A percentile compares a stretch with the other conserved stretches of the same genome.
phyloP scores from a whole-genome alignment of 2,888 invertebrate species.

The Eledona agricola region DNA sequence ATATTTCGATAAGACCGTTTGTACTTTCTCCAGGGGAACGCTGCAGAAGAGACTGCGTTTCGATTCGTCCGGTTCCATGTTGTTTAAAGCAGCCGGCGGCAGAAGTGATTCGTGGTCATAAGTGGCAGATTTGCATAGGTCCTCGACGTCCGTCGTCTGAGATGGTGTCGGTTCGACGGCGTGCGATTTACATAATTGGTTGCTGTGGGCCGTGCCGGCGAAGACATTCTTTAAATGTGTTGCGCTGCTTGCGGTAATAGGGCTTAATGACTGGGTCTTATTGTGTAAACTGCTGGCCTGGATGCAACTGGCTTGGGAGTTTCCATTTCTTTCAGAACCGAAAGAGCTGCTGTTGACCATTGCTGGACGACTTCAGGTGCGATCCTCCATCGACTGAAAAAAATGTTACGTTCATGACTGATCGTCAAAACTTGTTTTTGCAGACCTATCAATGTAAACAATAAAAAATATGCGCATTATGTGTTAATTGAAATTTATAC shows the following conservation, averaged over 20 bases:
- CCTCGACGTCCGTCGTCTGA: conserved; percentile 50
- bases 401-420: background rate
- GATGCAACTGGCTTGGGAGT: conserved; percentile 50
- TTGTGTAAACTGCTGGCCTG: conserved; percentile 46
- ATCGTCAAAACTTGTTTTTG: too few relatives aligned
- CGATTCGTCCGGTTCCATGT: conserved; percentile 35
- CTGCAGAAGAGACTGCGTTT: conserved; percentile 57
- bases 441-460: too few relatives aligned
- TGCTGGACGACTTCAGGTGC: too few relatives aligned
- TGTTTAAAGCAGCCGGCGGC: conserved; percentile 20
- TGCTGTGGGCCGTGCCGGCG: conserved; percentile 47
- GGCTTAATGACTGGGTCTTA: conserved; percentile 46
- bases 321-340: conserved; percentile 54
- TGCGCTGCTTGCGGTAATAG: conserved; percentile 46
- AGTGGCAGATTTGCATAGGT: conserved; percentile 33
- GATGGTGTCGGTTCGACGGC: conserved; percentile 50
- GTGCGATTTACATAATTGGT: conserved; percentile 43
- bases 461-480: too few relatives aligned
- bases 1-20: conserved; percentile 47
- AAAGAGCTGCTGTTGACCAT: conserved; percentile 60
- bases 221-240: conserved; percentile 49
- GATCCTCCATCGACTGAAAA: background rate
- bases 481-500: too few relatives aligned
- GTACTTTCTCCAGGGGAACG: conserved; percentile 58
- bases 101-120: conserved; percentile 16